A percentile compares a stretch with the other conserved stretches of the same genome.
phyloP scores from a whole-genome alignment of 1,140 invertebrate genomes.

The Bombus confusus region DNA sequence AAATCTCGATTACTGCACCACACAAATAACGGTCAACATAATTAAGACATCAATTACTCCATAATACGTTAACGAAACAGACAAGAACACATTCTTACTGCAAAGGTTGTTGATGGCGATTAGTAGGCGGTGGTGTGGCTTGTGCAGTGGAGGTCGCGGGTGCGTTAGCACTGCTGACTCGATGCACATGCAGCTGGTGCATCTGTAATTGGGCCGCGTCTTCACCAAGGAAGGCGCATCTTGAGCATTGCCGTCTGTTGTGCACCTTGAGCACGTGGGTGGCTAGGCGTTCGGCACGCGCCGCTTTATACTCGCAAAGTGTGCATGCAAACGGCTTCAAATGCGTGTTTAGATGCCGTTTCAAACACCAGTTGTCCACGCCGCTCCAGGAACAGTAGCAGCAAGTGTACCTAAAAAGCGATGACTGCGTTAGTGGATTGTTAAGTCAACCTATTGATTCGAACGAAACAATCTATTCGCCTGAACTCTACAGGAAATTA shows the following conservation, averaged over 20 bases:
- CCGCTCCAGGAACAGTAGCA: conserved; percentile 95
- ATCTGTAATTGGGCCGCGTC: conserved; percentile 88
- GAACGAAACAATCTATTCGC: neutral
- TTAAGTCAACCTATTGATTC: neutral
- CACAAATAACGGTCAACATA: no score
- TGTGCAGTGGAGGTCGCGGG: conserved; percentile 61
- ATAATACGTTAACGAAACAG: neutral
- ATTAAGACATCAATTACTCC: neutral
- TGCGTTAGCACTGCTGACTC: conserved; percentile 72
- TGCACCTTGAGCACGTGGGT: conserved; percentile 95
- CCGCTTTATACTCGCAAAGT: conserved; percentile 95
- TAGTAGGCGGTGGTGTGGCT: conserved; percentile 42
- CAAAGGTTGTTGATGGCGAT: conserved; percentile 69
- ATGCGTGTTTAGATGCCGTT: conserved; percentile 95
- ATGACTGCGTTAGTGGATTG: neutral
- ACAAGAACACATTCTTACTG: conserved; percentile 67
- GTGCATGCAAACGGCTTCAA: conserved; percentile 94
- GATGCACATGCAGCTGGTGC: conserved; percentile 86
- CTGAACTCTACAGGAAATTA: no score
- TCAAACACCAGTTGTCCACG: conserved; percentile 96
- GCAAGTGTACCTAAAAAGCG: conserved; percentile 86
- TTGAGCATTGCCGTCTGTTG: conserved; percentile 93
- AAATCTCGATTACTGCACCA: neutral
- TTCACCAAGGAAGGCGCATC: conserved; percentile 93
- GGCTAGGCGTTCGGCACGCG: conserved; percentile 91